Conservation (phyloP, 2,888 invertebrate genomes). For the Brachylomia viminalis region DNA sequence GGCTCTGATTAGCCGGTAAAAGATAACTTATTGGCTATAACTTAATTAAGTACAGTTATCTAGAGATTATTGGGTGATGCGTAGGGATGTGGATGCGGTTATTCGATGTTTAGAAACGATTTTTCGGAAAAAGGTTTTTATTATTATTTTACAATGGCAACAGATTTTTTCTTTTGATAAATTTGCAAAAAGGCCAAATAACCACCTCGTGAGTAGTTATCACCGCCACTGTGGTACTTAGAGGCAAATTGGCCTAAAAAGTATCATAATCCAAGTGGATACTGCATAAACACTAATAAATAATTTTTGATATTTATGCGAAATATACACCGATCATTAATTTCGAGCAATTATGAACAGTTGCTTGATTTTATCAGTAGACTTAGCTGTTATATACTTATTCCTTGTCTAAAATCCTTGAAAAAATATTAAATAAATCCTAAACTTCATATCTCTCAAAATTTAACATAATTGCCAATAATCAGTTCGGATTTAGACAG, state of each 20-base stretch:
- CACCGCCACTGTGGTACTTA: too few relatives aligned
- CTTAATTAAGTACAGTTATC: conserved; percentile 66
- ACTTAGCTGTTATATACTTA: conserved; percentile 14
- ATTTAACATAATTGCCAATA: too few relatives aligned
- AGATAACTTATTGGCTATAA: conserved; percentile 64
- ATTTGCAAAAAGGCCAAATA: not conserved
- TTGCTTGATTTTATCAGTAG: conserved; percentile 40
- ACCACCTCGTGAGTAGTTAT: too few relatives aligned
- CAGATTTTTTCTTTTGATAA: not conserved
- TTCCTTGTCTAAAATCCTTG: too few relatives aligned
- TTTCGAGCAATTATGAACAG: conserved; percentile 32
- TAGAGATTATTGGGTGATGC: conserved; percentile 48
- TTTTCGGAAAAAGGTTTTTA: not conserved
- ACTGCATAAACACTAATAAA: conserved; percentile 7
- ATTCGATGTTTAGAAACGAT: conserved; percentile 2
- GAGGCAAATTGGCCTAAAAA: not conserved
- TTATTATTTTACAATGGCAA: not conserved
- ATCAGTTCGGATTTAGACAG: too few relatives aligned
- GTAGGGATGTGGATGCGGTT: conserved; percentile 40
- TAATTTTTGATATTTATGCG: conserved; percentile 32
- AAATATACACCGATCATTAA: conserved; percentile 42
- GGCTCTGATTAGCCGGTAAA: conserved; percentile 63
- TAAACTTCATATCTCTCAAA: too few relatives aligned
- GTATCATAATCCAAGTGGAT: not conserved
- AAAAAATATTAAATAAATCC: too few relatives aligned